These are phyloP conservation scores for Loris lydekkerianus DNA, from an alignment of 2,797 vertebrate genomes.

Conservation along the genomic window DNA sequence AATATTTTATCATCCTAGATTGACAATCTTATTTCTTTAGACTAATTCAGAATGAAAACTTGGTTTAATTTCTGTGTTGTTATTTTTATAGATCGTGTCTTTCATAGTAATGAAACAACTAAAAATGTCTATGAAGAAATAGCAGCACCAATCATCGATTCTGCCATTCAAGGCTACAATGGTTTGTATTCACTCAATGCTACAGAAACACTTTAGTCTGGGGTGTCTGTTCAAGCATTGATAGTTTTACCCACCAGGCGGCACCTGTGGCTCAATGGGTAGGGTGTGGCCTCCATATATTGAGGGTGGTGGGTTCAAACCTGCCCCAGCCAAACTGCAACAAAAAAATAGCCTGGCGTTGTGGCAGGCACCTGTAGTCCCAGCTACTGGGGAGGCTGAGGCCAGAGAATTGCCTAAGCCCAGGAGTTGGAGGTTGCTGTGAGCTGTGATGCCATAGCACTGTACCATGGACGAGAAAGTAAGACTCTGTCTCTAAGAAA, in stretches of 20 bases:
- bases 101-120: slow-evolving; percentile 92
- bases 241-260: neutral
- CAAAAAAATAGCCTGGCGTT: no score
- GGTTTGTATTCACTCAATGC: slow-evolving; percentile 88
- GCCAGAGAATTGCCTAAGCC: no score
- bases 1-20: slow-evolving; percentile 20
- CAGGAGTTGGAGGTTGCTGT: no score
- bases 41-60: slow-evolving; percentile 34
- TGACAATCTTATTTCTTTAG: slow-evolving; percentile 49
- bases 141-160: slow-evolving; percentile 95
- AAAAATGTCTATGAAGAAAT: slow-evolving; percentile 93
- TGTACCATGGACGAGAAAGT: no score
- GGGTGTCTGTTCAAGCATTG: neutral
- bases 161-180: slow-evolving; percentile 95
- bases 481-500: no score
- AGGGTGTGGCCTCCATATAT: no score
- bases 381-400: no score
- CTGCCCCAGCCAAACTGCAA: no score
- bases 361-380: no score
- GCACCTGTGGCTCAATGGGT: no score
- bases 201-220: neutral
- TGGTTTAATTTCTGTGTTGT: neutral
- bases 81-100: slow-evolving; percentile 93
- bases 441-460: no score
- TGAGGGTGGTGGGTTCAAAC: no score